Evolutionary conservation across 2,113 vertebrate genomes (phyloP), one percentile per base, ranked within the genome.

Genomic region (Fregata magnificens): DNA sequence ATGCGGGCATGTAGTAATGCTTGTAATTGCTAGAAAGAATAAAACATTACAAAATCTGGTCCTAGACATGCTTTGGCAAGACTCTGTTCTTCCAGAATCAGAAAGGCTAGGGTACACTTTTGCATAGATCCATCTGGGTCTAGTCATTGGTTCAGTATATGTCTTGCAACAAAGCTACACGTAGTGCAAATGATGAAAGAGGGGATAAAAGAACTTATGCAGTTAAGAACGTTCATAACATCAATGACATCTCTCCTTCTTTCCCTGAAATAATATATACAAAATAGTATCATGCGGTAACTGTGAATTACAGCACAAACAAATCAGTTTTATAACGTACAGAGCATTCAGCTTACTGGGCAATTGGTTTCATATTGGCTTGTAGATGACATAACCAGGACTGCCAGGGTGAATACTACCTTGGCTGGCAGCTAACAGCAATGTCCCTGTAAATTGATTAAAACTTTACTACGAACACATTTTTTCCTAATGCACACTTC

Each of bases 1-100:
- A 20, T 38, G 7, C 0, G 0, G 13, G 8, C 32, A 29, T 0
- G 2, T 19, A 69, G 28, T 22, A 61, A 47, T 11, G 21, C 15
- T 58, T 66, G 28, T 34, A 67, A 38, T 49, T 78, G 15, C 17
- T 78, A 74, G 47, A 59, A 7, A 70, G 38, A 62, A 17, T 22
- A 81, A 94, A 78, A n/a, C 13, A 13, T 18, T 26, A 13, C 9
- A 78, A 83, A 92, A 86, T 49, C 31, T 81, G 18, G 2, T 76
- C 44, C 24, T 77, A 77, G 91, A 50, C 4, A 32, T 55, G 9
- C 10, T 65, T 74, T 11, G 18, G 31, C 21, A 90, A 92, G n/a
- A n/a, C 25, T 21, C 4, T 63, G 12, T 36, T 79, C 47, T 71
- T 53, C 32, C 17, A 71, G 8, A 16, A 61, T 92, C 49, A 77